Evolutionary conservation across 2,113 vertebrate genomes (phyloP), one percentile per base, ranked within the genome.

Genomic region (Podarcis raffonei): DNA sequence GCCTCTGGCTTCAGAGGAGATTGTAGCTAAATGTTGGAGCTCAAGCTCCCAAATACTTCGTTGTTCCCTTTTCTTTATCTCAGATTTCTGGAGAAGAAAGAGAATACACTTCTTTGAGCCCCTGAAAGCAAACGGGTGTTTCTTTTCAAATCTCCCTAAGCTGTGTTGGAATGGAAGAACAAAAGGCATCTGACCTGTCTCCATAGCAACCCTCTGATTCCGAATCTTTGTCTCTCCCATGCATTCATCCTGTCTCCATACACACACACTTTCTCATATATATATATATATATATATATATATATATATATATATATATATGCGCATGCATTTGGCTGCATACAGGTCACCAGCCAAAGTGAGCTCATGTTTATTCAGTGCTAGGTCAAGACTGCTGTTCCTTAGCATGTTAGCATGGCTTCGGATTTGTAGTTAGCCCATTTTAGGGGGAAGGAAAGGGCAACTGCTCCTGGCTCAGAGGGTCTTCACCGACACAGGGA

Each of bases 101-200:
- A 18, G 76, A 81, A 32, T 87, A 62, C 94, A 94, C 90, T 90
- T 62, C 84, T 90, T 81, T 48, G 2, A 71, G 74, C 85, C 48
- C 81, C 84, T 23, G 6, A 42, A 83, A 78, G 81, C 75, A 80
- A 92, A 87, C 88, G 48, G 91, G 90, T 0, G 3, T 87, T 83
- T 94, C 92, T 92, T 91, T 81, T 81, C 72, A 95, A 94, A 92
- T 94, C 92, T 92, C 94, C 94, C 93, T 93, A 88, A 94, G 93
- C 93, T 92, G 85, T 83, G 89, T 84, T 93, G 92, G 88, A 62
- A 88, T 71, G 81, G 0, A 87, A 94, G 93, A 95, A 95, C 94
- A 95, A 95, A 53, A 96, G 94, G 95, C 94, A 95, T 94, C 94
- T 94, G 94, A 95, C 95, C 94, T 92, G 95, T 95, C 94, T 93